Percentiles rank a stretch among this genome's conserved stretches.
Evolutionary conservation across 2,797 vertebrate species (phyloP).

Genomic region (Mus spretus): DNA sequence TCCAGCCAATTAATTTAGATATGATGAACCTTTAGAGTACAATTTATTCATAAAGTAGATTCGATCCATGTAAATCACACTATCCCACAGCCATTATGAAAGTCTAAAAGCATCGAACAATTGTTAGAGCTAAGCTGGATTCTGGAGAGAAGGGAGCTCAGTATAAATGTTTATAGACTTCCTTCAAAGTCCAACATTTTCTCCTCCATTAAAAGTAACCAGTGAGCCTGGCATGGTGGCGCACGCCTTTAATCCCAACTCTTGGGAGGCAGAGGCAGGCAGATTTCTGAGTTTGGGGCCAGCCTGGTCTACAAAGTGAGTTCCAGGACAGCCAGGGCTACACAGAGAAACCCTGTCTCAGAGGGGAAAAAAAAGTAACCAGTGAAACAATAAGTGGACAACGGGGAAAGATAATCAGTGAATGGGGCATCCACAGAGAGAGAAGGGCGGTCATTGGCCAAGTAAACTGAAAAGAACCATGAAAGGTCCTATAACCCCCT

Average conservation of each 20-base stretch:
- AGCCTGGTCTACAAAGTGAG: too few species aligned
- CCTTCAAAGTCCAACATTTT: slow-evolving; percentile 38
- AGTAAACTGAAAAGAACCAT: not conserved
- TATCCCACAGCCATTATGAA: not conserved
- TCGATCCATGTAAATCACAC: slow-evolving; percentile 9
- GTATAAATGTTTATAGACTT: not conserved
- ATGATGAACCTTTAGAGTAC: slow-evolving; percentile 3
- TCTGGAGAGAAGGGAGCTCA: not conserved
- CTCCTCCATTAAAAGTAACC: not conserved
- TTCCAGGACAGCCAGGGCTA: too few species aligned
- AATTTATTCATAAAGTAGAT: slow-evolving; percentile 33
- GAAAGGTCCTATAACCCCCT: not conserved
- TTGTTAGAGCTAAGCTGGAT: not conserved
- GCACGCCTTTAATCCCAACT: too few species aligned
- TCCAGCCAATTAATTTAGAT: slow-evolving; percentile 51
- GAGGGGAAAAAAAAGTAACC: not conserved
- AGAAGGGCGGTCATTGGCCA: not conserved
- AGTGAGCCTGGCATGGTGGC: too few species aligned
- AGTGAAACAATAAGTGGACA: not conserved
- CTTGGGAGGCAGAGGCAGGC: too few species aligned
- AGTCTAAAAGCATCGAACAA: slow-evolving; percentile 9
- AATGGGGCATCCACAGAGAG: not conserved
- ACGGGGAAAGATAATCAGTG: not conserved
- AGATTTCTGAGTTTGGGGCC: too few species aligned
- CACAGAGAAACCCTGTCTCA: too few species aligned